Evolutionary conservation across 2,888 invertebrate species (phyloP).

Genomic region (Seladonia tumulorum): DNA sequence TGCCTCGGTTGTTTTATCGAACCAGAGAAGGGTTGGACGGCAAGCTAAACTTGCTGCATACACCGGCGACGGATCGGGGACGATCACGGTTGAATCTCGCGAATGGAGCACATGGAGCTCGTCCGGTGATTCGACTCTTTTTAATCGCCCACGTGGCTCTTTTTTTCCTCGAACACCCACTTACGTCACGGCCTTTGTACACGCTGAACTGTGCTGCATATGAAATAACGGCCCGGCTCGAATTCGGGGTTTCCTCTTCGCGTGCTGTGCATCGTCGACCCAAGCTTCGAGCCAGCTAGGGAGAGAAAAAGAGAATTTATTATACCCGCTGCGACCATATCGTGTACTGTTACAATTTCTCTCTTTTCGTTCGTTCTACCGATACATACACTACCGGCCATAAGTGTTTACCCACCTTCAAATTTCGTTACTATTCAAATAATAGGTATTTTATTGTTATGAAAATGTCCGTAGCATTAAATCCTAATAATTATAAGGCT

Average conservation of each 20-base stretch:
- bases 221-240: conserved; percentile 45
- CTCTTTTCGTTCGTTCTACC: background rate
- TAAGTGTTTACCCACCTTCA: no score
- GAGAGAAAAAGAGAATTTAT: conserved; percentile 24
- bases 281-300: background rate
- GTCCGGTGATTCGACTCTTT: conserved; percentile 29
- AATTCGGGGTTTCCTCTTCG: conserved; percentile 39
- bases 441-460: no score
- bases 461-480: no score
- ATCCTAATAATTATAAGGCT: no score
- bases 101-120: background rate
- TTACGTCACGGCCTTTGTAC: conserved; percentile 41
- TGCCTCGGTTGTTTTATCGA: background rate
- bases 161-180: conserved; percentile 18
- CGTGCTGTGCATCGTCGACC: background rate
- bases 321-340: background rate
- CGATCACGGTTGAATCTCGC: background rate
- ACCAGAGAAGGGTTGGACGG: background rate
- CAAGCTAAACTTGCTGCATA: background rate
- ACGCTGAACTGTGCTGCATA: conserved; percentile 23
- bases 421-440: no score
- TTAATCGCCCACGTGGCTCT: conserved; percentile 41
- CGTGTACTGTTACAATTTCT: conserved; percentile 24
- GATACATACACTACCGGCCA: no score
- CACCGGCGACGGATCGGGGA: conserved; percentile 15